Evolutionary conservation across 2,113 vertebrate species (phyloP).

Genomic region (Gavia stellata): DNA sequence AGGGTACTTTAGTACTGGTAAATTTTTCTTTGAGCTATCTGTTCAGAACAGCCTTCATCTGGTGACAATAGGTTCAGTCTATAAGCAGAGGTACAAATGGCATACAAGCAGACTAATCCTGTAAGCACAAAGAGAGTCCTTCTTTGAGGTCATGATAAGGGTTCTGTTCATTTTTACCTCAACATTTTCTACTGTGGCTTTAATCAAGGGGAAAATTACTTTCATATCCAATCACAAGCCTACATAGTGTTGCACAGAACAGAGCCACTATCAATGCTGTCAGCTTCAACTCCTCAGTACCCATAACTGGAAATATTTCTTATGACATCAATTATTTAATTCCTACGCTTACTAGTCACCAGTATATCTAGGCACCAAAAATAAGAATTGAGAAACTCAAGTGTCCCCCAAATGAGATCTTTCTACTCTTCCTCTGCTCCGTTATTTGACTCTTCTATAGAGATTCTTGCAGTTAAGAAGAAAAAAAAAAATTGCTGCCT

Average conservation of each 20-base stretch:
- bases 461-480: conserved; percentile 11
- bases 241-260: background rate
- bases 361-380: conserved; percentile 24
- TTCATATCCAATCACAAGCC: background rate
- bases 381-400: background rate
- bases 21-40: background rate
- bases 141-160: background rate
- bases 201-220: background rate
- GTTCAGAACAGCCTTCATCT: background rate
- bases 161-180: background rate
- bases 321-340: background rate
- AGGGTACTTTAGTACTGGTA: background rate
- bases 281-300: background rate
- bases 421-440: conserved; percentile 8
- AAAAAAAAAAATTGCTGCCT: background rate
- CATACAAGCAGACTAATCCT: background rate
- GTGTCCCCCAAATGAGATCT: background rate
- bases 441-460: conserved; percentile 3
- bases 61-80: background rate
- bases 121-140: background rate
- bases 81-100: background rate
- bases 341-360: background rate
- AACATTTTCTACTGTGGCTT: background rate
- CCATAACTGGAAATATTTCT: background rate
- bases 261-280: background rate